phyloP scores from a whole-genome alignment of 2,888 invertebrate genomes.

The Clistopyga incitator region DNA sequence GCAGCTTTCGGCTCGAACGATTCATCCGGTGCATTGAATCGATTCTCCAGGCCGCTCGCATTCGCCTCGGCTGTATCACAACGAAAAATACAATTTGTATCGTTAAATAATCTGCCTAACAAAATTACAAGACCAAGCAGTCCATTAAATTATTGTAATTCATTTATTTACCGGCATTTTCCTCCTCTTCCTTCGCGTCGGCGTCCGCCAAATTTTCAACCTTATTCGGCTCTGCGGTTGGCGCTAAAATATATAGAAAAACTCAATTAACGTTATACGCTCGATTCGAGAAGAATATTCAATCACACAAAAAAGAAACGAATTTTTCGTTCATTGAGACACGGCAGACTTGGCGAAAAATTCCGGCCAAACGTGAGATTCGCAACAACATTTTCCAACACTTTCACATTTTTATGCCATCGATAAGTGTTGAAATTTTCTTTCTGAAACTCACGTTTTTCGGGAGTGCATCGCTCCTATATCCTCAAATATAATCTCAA shows the following conservation, averaged over 20 bases:
- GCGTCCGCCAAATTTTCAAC: constrained; percentile 39
- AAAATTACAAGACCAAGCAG: neutral
- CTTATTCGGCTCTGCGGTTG: constrained; percentile 36
- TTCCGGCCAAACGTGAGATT: too few species aligned
- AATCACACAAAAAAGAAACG: too few species aligned
- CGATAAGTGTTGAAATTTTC: too few species aligned
- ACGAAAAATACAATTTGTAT: constrained; percentile 22
- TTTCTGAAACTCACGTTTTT: too few species aligned
- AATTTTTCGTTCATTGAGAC: too few species aligned
- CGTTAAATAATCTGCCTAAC: neutral
- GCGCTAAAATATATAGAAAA: constrained; percentile 43
- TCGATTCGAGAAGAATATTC: too few species aligned
- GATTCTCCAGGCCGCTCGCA: constrained; percentile 34
- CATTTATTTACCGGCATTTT: constrained; percentile 50
- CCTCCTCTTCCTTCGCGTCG: constrained; percentile 22
- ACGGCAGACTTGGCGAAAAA: too few species aligned
- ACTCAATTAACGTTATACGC: neutral
- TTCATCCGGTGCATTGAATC: constrained; percentile 41
- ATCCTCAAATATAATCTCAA: too few species aligned
- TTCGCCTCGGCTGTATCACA: constrained; percentile 1
- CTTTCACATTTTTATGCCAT: too few species aligned
- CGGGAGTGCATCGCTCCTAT: too few species aligned
- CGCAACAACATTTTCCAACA: too few species aligned
- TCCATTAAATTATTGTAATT: neutral
- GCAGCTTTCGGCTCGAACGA: constrained; percentile 19